Percentiles rank a stretch among this genome's conserved stretches.
phyloP scores from a whole-genome alignment of 2,113 vertebrate species.

The Potamarius usumacintae region DNA sequence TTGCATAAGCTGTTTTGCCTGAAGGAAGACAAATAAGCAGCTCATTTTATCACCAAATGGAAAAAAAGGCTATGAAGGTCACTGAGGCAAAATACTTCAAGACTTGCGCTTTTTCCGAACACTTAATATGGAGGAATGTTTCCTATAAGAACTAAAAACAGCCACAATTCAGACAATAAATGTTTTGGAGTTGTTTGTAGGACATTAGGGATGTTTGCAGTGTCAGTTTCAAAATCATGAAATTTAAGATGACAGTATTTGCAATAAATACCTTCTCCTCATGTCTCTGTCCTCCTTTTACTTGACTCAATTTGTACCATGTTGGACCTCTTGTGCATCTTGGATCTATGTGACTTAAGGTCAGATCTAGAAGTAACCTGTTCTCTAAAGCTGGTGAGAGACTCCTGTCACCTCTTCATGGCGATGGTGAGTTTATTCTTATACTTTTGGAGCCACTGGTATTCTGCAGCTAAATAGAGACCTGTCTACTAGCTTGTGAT shows the following conservation, averaged over 20 bases:
- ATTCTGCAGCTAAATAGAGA: not conserved
- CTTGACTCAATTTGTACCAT: not conserved
- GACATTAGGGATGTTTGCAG: not conserved
- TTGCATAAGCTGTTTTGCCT: not conserved
- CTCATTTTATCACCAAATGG: not conserved
- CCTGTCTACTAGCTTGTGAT: no score
- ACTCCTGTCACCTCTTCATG: not conserved
- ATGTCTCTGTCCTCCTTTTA: no score
- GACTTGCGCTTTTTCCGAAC: not conserved
- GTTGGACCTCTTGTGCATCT: not conserved
- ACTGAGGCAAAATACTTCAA: not conserved
- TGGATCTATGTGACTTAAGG: not conserved
- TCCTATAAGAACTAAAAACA: not conserved
- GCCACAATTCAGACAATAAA: not conserved
- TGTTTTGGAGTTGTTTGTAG: not conserved
- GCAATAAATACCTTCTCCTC: no score
- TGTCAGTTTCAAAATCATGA: no score
- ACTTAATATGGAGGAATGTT: not conserved
- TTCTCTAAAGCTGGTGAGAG: not conserved
- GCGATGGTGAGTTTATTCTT: not conserved
- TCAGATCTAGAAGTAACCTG: not conserved
- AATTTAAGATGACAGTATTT: no score
- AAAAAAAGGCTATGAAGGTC: not conserved
- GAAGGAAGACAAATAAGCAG: not conserved
- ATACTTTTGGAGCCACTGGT: not conserved